These are phyloP conservation scores for Marmota monax DNA, from an alignment of 2,113 vertebrate genomes.

Conservation along the genomic window DNA sequence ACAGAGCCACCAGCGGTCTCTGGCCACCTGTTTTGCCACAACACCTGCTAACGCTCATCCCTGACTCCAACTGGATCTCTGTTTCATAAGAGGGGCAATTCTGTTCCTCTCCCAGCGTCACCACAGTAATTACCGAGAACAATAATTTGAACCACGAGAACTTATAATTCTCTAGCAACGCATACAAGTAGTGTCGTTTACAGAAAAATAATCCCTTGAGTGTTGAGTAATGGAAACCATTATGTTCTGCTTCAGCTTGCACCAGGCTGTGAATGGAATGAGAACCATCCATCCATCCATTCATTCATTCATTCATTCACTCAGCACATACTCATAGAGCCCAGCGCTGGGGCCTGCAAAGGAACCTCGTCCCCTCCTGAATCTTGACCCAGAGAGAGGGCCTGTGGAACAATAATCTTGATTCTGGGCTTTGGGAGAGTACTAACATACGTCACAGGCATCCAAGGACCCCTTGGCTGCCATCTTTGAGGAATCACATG, in stretches of 20 bases:
- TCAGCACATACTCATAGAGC: background rate
- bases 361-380: background rate
- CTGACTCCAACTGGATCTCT: conserved; percentile 51
- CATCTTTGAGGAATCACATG: background rate
- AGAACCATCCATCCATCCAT: background rate
- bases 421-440: background rate
- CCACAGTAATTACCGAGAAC: conserved; percentile 56
- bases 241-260: background rate
- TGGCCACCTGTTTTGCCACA: conserved; percentile 39
- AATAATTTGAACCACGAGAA: conserved; percentile 57
- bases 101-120: conserved; percentile 29
- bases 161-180: conserved; percentile 55
- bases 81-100: conserved; percentile 62
- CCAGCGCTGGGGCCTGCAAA: background rate
- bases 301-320: background rate
- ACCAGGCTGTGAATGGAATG: background rate
- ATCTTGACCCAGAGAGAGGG: background rate
- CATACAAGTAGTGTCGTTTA: conserved; percentile 42
- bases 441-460: background rate
- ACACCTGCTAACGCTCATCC: background rate
- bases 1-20: background rate
- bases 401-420: background rate
- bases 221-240: background rate
- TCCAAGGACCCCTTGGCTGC: background rate
- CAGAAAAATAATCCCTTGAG: conserved; percentile 25